Evolutionary conservation across 2,113 vertebrate species (phyloP).

Genomic region (Stomatorhinus ivindoensis): DNA sequence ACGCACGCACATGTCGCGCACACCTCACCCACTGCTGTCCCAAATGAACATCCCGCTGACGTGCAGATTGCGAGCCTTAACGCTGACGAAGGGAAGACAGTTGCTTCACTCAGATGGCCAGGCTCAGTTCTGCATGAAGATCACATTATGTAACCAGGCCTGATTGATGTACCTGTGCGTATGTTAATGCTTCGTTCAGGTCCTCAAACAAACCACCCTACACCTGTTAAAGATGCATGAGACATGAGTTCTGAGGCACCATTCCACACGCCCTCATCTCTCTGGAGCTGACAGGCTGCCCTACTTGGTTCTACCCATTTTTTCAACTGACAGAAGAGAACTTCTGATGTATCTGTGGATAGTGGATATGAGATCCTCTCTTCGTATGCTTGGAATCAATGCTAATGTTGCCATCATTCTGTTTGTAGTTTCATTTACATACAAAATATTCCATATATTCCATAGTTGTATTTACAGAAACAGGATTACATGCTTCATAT

Average conservation of each 20-base stretch:
- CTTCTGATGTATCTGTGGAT: not conserved
- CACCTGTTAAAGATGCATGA: not conserved
- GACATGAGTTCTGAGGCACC: not conserved
- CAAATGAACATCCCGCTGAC: conserved; percentile 30
- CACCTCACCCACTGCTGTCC: conserved; percentile 19
- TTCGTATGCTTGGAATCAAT: not conserved
- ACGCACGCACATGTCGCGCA: conserved; percentile 14
- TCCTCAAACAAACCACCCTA: not conserved
- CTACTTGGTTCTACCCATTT: not conserved
- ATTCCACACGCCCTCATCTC: not conserved
- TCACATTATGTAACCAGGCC: conserved; percentile 17
- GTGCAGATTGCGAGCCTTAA: conserved; percentile 23
- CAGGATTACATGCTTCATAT: not conserved
- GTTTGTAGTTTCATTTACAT: not conserved
- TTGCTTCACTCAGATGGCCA: conserved; percentile 11
- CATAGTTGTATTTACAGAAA: no score
- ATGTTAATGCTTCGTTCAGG: not conserved
- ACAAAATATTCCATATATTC: not conserved
- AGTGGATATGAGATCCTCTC: not conserved
- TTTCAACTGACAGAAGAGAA: not conserved
- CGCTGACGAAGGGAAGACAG: conserved; percentile 21
- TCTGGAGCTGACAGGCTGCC: not conserved
- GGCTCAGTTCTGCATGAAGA: conserved; percentile 11
- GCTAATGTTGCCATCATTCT: not conserved
- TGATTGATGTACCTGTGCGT: conserved; percentile 23